Conservation (phyloP, 1,140 invertebrate genomes). For the Drosophila miranda region DNA sequence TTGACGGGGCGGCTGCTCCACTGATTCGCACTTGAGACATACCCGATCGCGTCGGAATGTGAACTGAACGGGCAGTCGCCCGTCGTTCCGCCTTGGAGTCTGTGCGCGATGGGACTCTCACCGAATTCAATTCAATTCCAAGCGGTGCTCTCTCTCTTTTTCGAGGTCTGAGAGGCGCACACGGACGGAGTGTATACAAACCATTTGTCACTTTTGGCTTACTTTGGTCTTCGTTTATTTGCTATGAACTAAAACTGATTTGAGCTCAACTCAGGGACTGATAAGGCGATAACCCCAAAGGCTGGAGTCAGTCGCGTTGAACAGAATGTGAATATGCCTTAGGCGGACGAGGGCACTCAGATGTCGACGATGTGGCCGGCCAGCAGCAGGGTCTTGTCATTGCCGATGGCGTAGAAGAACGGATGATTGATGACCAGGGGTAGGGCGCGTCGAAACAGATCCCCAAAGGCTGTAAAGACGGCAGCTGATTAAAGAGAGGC, state of each 20-base stretch:
- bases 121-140: conserved; percentile 8
- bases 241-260: conserved; percentile 13
- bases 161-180: conserved; percentile 7
- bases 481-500: conserved; percentile 31
- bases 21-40: conserved; percentile 44
- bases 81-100: conserved; percentile 32
- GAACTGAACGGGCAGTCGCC: conserved; percentile 48
- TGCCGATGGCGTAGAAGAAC: conserved; percentile 67
- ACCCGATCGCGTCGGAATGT: conserved; percentile 51
- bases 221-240: conserved; percentile 33
- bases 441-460: conserved; percentile 59
- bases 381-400: conserved; percentile 56
- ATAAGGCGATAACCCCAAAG: conserved; percentile 60
- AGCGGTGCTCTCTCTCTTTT: conserved; percentile 10
- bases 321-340: not conserved
- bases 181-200: conserved; percentile 53
- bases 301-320: conserved; percentile 7
- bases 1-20: conserved; percentile 42
- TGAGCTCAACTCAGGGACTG: conserved; percentile 17
- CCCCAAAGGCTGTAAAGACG: conserved; percentile 40
- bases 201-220: conserved; percentile 67
- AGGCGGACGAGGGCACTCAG: conserved; percentile 15
- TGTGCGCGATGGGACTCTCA: conserved; percentile 31
- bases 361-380: conserved; percentile 67
- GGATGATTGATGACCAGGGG: conserved; percentile 74